Conservation (phyloP, 2,888 invertebrate species). For the Ernsta delagoae region DNA sequence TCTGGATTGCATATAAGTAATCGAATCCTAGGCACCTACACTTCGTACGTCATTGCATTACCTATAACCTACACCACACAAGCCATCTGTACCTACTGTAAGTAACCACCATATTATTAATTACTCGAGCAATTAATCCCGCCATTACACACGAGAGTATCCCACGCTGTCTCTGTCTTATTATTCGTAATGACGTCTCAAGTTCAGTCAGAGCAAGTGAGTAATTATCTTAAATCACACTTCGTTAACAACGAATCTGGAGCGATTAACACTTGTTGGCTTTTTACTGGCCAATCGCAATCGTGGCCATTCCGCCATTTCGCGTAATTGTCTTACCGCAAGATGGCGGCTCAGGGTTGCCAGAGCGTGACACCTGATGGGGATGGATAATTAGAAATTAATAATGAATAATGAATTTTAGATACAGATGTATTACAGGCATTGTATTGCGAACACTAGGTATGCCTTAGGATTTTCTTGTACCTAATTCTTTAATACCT, state of each 20-base stretch:
- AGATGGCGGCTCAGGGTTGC: constrained; percentile 51
- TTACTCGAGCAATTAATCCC: constrained; percentile 27
- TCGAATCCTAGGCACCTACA: too few relatives aligned
- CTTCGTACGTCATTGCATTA: too few relatives aligned
- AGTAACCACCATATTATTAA: constrained; percentile 24
- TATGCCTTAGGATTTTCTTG: too few relatives aligned
- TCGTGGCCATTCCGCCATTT: constrained; percentile 74
- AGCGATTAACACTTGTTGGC: constrained; percentile 70
- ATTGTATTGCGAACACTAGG: too few relatives aligned
- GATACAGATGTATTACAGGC: too few relatives aligned
- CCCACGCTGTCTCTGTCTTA: constrained; percentile 46
- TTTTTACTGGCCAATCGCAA: constrained; percentile 69
- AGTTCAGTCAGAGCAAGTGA: constrained; percentile 42
- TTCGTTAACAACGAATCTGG: constrained; percentile 73
- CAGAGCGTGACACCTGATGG: neutral
- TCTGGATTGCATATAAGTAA: too few relatives aligned
- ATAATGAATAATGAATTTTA: too few relatives aligned
- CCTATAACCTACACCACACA: too few relatives aligned
- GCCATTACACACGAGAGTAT: constrained; percentile 39
- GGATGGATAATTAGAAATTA: too few relatives aligned
- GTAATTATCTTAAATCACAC: constrained; percentile 73
- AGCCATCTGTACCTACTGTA: neutral
- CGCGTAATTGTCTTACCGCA: constrained; percentile 68
- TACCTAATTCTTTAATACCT: too few relatives aligned
- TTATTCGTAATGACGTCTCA: constrained; percentile 42